Evolutionary conservation across 2,113 vertebrate species (phyloP).

Genomic region (Onychostoma macrolepis): DNA sequence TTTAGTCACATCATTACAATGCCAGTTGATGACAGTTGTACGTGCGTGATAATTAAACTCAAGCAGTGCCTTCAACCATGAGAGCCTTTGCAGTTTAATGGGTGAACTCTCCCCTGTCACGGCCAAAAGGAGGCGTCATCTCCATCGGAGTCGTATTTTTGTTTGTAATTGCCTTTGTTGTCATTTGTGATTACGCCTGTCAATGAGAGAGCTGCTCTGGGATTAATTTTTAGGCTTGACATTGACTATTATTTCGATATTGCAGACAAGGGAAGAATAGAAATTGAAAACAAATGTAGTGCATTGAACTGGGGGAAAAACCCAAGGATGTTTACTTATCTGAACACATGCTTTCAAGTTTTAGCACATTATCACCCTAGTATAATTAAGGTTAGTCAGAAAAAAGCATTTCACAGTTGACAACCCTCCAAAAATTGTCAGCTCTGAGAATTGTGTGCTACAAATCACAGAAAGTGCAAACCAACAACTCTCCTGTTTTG

Average conservation of each 20-base stretch:
- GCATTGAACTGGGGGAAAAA: background rate
- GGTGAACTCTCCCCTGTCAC: background rate
- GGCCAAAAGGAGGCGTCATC: background rate
- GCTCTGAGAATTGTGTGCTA: constrained; percentile 9
- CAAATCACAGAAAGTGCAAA: constrained; percentile 19
- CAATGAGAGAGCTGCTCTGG: background rate
- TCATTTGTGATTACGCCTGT: background rate
- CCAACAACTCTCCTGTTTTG: background rate
- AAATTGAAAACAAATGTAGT: background rate
- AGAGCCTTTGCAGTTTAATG: constrained; percentile 17
- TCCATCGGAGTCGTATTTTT: background rate
- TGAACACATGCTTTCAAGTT: background rate
- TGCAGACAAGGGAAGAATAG: background rate
- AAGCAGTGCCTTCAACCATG: background rate
- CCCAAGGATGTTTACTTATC: background rate
- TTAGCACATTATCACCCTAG: background rate
- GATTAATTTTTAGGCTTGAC: background rate
- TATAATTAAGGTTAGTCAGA: constrained; percentile 13
- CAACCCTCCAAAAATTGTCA: background rate
- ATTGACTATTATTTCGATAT: background rate
- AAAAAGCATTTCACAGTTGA: constrained; percentile 11
- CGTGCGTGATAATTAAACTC: constrained; percentile 27
- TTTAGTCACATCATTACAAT: constrained; percentile 20
- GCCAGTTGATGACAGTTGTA: background rate
- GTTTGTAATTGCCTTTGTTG: background rate